phyloP scores from a whole-genome alignment of 1,140 invertebrate species.

The Habropoda laboriosa region DNA sequence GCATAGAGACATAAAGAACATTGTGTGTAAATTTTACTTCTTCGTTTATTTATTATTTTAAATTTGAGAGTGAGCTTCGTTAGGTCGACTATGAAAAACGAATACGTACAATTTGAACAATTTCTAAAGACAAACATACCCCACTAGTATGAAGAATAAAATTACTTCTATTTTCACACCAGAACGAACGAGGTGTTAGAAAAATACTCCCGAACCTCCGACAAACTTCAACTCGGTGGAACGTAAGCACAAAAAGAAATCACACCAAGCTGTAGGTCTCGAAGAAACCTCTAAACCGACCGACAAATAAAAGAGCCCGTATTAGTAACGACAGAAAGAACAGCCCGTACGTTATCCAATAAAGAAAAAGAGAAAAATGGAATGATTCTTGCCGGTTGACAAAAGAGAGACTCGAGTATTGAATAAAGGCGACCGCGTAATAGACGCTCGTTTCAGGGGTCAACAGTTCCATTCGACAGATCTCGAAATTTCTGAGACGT shows the following conservation, averaged over 20 bases:
- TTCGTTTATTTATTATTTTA: no score
- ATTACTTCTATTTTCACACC: no score
- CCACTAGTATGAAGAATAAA: no score
- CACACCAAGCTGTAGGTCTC: not conserved
- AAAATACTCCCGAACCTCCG: not conserved
- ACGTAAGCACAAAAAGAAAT: not conserved
- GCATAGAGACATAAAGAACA: no score
- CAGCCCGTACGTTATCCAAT: not conserved
- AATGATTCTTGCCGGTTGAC: not conserved
- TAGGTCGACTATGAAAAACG: no score
- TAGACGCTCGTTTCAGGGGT: conserved; percentile 16
- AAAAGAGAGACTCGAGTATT: not conserved
- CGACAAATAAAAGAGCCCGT: not conserved
- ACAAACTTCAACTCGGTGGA: no score
- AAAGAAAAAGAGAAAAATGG: no score
- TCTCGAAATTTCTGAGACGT: conserved; percentile 12
- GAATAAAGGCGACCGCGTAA: not conserved
- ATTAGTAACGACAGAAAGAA: not conserved
- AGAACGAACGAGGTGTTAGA: not conserved
- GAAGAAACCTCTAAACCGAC: not conserved
- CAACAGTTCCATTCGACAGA: conserved; percentile 15
- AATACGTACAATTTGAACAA: no score
- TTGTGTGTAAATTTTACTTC: no score
- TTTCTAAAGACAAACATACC: no score
- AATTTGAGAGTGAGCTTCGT: no score